phyloP scores from a whole-genome alignment of 2,888 invertebrate genomes.

The Sabatieria punctata region DNA sequence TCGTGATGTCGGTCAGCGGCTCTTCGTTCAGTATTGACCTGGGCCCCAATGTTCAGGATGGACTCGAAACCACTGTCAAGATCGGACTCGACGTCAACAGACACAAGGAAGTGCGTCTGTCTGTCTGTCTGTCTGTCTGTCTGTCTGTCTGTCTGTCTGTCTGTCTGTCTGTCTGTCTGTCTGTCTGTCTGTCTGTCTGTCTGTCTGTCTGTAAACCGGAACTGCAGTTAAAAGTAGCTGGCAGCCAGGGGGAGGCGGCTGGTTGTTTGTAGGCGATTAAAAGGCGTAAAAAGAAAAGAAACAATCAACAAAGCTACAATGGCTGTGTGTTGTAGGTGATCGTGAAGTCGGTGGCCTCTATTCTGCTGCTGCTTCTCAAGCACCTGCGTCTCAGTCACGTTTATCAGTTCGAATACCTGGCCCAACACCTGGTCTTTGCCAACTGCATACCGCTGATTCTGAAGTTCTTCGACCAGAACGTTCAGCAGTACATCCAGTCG shows the following conservation, averaged over 20 bases:
- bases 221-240: no score
- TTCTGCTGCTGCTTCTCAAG: conserved; percentile 73
- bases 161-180: no score
- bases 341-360: conserved; percentile 81
- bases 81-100: conserved; percentile 86
- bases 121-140: background rate
- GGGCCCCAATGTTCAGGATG: background rate
- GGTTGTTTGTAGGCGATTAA: no score
- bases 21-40: conserved; percentile 18
- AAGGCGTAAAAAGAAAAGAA: no score
- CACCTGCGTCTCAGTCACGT: conserved; percentile 94
- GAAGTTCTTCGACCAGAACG: conserved; percentile 97
- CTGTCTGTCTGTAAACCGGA: no score
- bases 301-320: background rate
- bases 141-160: no score
- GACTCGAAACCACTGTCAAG: no score
- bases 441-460: conserved; percentile 94
- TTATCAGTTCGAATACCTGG: conserved; percentile 98
- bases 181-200: no score
- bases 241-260: no score
- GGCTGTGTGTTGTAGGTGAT: conserved; percentile 53
- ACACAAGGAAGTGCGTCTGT: conserved; percentile 49
- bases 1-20: background rate
- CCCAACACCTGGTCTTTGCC: conserved; percentile 93
- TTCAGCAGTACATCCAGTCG: conserved; percentile 77